These are phyloP conservation scores for Nilaparvata lugens DNA, from an alignment of 1,140 invertebrate species.

Conservation along the genomic window DNA sequence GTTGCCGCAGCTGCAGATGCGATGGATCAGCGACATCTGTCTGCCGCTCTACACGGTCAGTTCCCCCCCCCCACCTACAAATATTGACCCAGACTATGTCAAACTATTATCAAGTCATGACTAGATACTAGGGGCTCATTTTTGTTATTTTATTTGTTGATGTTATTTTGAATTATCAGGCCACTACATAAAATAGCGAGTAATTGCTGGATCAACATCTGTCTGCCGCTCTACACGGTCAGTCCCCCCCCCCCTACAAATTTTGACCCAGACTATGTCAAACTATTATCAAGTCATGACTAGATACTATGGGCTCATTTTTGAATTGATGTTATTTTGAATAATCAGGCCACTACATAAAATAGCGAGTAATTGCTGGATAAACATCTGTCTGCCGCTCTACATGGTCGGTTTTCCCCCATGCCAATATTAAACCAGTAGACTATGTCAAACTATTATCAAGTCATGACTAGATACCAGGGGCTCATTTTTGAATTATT, in stretches of 20 bases:
- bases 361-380: no score
- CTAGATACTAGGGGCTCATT: neutral
- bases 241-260: no score
- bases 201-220: conserved; percentile 39
- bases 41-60: conserved; percentile 37
- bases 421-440: no score
- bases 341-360: no score
- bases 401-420: conserved; percentile 37
- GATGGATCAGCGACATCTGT: conserved; percentile 39
- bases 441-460: neutral
- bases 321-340: neutral
- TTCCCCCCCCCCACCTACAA: no score
- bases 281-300: neutral
- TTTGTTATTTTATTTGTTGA: neutral
- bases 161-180: neutral
- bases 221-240: conserved; percentile 38
- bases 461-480: neutral
- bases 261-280: no score
- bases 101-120: neutral
- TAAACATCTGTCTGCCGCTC: conserved; percentile 37
- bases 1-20: conserved; percentile 36
- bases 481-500: neutral
- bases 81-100: no score
- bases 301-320: neutral
- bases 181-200: no score